A percentile compares a stretch with the other conserved stretches of the same genome.
Conservation (phyloP, 2,888 invertebrate genomes). For the Linyphia triangularis region DNA sequence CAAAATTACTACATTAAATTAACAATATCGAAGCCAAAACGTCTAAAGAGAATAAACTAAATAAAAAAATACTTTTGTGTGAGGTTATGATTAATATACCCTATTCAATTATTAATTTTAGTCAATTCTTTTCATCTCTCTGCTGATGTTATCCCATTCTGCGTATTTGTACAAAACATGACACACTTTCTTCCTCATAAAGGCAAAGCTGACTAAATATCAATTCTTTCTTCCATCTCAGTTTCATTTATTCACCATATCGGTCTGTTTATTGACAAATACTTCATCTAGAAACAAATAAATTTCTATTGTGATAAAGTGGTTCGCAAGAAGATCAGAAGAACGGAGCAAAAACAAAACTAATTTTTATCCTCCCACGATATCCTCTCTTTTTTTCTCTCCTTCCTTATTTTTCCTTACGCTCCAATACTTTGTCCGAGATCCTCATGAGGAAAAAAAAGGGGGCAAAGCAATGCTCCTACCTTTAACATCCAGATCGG, state of each 20-base stretch:
- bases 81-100: too few relatives aligned
- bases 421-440: conserved; percentile 21
- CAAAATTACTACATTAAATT: too few relatives aligned
- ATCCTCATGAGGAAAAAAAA: not conserved
- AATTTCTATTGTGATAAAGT: conserved; percentile 5
- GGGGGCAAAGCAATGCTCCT: not conserved
- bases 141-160: too few relatives aligned
- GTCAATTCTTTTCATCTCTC: too few relatives aligned
- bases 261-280: conserved; percentile 6
- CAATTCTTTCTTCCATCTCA: not conserved
- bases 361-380: conserved; percentile 8
- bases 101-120: too few relatives aligned
- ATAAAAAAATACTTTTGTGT: too few relatives aligned
- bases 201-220: too few relatives aligned
- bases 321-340: not conserved
- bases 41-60: too few relatives aligned
- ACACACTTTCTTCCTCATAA: too few relatives aligned
- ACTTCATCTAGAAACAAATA: conserved; percentile 37
- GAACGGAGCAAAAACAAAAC: not conserved
- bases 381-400: not conserved
- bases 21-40: too few relatives aligned
- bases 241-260: not conserved
- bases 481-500: conserved; percentile 39
- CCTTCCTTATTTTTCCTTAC: not conserved
- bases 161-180: too few relatives aligned